Conservation (phyloP, 1,140 invertebrate genomes). For the Parapsyche elsis region DNA sequence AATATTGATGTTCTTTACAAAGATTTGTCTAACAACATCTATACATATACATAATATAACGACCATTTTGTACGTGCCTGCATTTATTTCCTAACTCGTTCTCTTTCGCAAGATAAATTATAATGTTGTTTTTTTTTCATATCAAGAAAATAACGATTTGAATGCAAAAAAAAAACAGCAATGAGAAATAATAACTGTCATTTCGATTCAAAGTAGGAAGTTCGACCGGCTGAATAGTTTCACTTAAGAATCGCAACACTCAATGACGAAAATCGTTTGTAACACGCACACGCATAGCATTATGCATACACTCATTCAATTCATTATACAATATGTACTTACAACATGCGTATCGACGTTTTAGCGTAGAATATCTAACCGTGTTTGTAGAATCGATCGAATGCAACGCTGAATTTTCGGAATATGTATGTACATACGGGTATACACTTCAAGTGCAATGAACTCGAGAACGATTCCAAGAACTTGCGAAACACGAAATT, state of each 20-base stretch:
- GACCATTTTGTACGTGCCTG: too few species aligned
- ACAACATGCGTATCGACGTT: neutral
- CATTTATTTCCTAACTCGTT: too few species aligned
- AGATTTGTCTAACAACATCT: too few species aligned
- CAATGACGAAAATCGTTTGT: too few species aligned
- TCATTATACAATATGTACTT: neutral
- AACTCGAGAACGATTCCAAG: neutral
- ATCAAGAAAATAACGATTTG: too few species aligned
- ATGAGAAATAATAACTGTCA: neutral
- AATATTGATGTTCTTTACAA: too few species aligned
- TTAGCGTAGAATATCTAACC: too few species aligned
- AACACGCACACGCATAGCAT: neutral
- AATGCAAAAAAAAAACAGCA: neutral
- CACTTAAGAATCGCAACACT: neutral
- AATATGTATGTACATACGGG: too few species aligned
- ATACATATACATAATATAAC: too few species aligned
- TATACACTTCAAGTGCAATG: neutral
- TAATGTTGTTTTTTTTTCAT: too few species aligned
- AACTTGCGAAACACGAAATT: neutral
- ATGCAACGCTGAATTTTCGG: neutral
- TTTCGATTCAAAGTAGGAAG: neutral
- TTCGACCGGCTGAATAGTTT: neutral
- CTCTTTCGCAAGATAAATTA: too few species aligned
- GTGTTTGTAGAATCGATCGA: constrained; percentile 1
- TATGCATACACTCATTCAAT: neutral